Base-by-base conservation (phyloP, 2,888 invertebrate species). In the Lithophane semibrunnea region DNA sequence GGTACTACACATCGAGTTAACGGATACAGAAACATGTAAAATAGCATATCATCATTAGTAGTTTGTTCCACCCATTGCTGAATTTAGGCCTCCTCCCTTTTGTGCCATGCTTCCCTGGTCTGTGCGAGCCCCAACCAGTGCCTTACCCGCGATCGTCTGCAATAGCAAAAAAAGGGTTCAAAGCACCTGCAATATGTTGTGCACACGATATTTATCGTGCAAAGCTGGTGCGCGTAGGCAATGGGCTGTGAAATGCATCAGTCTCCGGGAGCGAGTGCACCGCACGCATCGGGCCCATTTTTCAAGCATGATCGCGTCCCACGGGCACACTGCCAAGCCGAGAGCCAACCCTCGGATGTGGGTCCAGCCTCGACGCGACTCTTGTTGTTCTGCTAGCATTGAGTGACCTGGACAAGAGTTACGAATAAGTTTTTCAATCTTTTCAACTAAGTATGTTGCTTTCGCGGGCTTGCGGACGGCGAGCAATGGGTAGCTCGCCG, bases 301-400 rank as follows among this genome's bases (percentile, higher is more conserved):
- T 83, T 96, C 95, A 74, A 96, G 86, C 75, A 94, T 68, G 5
- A 83, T 79, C 0, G 96, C 95, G 84, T 96, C 96, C 96, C 96
- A 96, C 0, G 95, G 94, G 77, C 95, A 94, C 54, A 94, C 87
- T 0, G 92, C 84, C 2, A 92, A 85, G 82, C 92, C 90, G 3
- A 96, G 91, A 1, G 96, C 96, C 47, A 96, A 78, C 0, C 96
- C 96, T 13, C 94, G 92, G 70, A 96, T 91, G 42, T 89, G 88
- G 2, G 91, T 86, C 94, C 93, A 94, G 29, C 95, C 94, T 7
- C 92, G 92, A 1, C 92, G 92, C 0, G 89, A 61, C 66, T 94
- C 94, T 66, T 93, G 93, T 81, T 95, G 95, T 82, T 96, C 96
- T 4, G 96, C 96, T 74, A 96, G 68, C 95, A 96, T 94, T 0